phyloP scores from a whole-genome alignment of 1,140 invertebrate species.

The Polypedilum vanderplanki region DNA sequence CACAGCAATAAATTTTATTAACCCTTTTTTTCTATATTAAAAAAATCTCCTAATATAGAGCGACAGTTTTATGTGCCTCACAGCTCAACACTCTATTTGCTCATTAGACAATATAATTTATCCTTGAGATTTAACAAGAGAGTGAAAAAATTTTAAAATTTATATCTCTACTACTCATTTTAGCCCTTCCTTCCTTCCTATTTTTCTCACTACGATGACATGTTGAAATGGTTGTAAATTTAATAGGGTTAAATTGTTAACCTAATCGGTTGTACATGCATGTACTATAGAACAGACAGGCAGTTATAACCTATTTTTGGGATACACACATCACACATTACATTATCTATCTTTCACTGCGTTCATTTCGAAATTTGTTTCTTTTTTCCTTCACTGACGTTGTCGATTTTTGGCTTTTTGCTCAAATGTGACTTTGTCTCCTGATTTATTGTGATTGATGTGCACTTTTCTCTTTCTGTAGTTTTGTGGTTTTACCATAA shows the following conservation, averaged over 20 bases:
- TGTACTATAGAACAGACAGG: neutral
- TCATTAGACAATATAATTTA: conserved; percentile 20
- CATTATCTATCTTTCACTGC: neutral
- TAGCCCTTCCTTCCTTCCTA: neutral
- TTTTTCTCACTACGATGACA: neutral
- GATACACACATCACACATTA: neutral
- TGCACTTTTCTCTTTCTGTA: neutral
- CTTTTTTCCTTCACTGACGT: too few relatives aligned
- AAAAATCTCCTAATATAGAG: neutral
- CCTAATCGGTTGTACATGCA: conserved; percentile 16
- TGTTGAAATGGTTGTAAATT: neutral
- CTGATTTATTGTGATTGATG: conserved; percentile 18
- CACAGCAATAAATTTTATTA: conserved; percentile 19
- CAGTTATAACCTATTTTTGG: conserved; percentile 12
- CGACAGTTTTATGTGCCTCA: neutral
- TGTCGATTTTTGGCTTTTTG: neutral
- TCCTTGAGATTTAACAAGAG: neutral
- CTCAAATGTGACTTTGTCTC: neutral
- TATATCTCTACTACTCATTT: neutral
- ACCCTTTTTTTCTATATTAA: conserved; percentile 9
- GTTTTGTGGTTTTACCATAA: conserved; percentile 8
- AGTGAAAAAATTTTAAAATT: neutral
- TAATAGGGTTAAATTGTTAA: conserved; percentile 19
- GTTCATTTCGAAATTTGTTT: neutral
- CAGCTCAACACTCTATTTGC: conserved; percentile 17